Evolutionary conservation across 2,888 invertebrate genomes (phyloP), one percentile per base, ranked within the genome.

Genomic region (Dilophus febrilis): DNA sequence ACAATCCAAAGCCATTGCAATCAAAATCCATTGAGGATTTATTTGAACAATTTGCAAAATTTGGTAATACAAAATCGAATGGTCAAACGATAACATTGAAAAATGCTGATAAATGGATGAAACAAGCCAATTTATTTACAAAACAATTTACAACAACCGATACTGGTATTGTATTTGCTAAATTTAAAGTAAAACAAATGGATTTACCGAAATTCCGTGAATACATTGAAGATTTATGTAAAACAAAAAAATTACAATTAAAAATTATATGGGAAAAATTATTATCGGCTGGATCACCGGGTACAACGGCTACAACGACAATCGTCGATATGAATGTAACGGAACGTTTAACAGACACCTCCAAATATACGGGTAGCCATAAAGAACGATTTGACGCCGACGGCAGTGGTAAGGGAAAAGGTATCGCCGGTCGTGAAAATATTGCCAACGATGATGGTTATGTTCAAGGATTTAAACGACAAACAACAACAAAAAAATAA

Each of bases 281-380:
- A 63, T 59, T 67, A 1, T 63, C 57, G 40, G 73, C 72, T 54
- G 73, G 74, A 18, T 55, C 65, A 38, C 78, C 79, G 1, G 72
- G 72, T 22, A 57, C 65, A 28, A 48, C 52, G 3, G 46, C 48
- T 16, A 48, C 53, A 13, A 55, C 55, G 7, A 18, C 35, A 31
- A 17, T 11, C 3, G 46, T 26, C 14, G 28, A 5, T 10, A 17
- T 22, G 5, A 35, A 28, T 7, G 43, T 19, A 19, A 38, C 77
- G 16, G 82, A 81, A 49, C 70, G 88, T 44, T 59, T 88, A 48
- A 88, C 88, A 1, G 87, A 88, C 56, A 72, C 81, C n/a, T 76
- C 74, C 51, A 86, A 84, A 55, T 88, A 86, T 60, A 88, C 88
- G 1, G 88, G 88, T 37, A 82, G 85, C 5, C 85, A 85, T 58